Base-by-base conservation (phyloP, 2,797 vertebrate genomes). In the Hephaestus fuliginosus region DNA sequence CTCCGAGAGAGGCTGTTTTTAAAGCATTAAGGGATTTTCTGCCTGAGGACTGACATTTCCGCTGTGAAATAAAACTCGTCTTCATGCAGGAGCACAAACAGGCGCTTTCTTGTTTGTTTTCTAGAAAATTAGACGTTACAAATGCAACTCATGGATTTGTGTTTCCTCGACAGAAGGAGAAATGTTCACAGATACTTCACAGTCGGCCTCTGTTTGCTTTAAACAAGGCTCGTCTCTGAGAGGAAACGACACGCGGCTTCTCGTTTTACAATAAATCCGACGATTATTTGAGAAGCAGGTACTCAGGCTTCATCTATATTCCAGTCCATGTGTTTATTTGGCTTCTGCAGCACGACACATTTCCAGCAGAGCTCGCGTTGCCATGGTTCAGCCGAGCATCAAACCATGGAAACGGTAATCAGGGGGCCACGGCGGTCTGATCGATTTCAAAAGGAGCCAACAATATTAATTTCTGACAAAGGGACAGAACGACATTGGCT, bases 321-420 rank as follows among this genome's bases (percentile, higher is more conserved):
- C 84, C 70, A 70, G 63, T 73, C 61, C 0, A 51, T 64, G 71
- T 70, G 79, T 83, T 81, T 74, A 46, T 84, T 90, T 79, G 79
- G 66, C 84, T 80, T 36, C 76, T 60, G 74, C 66, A 68, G 71
- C 70, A 15, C 46, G 55, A 81, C 76, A 76, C 64, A 7, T 68
- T 73, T 65, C 81, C 81, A 70, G 81, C 79, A 63, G 71, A 60
- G 76, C 72, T 63, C 2, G 56, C 14, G 78, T 87, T 86, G 81
- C 86, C 86, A 83, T 90, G 86, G 83, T 79, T 86, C 71, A 84
- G 66, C 79, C 14, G 44, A 81, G 84, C 84, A 70, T 71, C 89
- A 84, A 84, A 86, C 90, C 88, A 85, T 89, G 84, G 88, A 88
- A 87, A 91, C 91, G 51, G 76, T 75, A 70, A 78, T 87, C 83